phyloP scores from a whole-genome alignment of 2,113 vertebrate species.

The Thoracochromis brauschi region DNA sequence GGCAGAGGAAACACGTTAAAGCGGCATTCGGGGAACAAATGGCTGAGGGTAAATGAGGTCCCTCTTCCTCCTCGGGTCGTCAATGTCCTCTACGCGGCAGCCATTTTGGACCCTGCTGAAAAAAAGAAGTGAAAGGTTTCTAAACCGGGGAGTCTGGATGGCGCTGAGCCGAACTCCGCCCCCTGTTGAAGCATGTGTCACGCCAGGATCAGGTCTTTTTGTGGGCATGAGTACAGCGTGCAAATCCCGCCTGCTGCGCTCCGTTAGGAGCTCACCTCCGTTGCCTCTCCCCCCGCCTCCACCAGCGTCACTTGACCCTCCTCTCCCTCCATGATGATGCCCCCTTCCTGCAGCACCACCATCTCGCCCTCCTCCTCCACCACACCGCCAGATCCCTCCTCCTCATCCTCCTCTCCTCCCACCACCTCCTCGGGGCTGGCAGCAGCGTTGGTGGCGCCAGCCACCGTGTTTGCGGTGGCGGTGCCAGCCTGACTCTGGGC shows the following conservation, averaged over 20 bases:
- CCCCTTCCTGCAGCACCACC: constrained; percentile 68
- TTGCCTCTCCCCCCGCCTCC: constrained; percentile 46
- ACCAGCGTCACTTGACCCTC: constrained; percentile 69
- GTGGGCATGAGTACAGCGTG: background rate
- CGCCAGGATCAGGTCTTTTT: background rate
- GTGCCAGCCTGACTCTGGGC: constrained; percentile 61
- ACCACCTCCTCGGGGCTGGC: constrained; percentile 57
- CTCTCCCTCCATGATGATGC: constrained; percentile 68
- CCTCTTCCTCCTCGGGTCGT: background rate
- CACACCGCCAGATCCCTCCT: constrained; percentile 33
- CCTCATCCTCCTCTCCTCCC: constrained; percentile 46
- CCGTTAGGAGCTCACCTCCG: constrained; percentile 61
- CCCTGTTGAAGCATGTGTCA: background rate
- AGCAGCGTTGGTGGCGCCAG: background rate
- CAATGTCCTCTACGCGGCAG: background rate
- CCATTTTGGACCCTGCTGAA: background rate
- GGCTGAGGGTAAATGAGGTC: background rate
- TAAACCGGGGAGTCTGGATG: background rate
- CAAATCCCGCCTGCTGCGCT: background rate
- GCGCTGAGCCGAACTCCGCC: background rate
- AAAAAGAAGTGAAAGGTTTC: background rate
- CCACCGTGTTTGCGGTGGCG: background rate
- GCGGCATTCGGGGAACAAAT: background rate
- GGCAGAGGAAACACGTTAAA: background rate
- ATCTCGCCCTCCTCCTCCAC: constrained; percentile 65